phyloP scores from a whole-genome alignment of 35 echinoderm and acorn worm genomes.

The Holothuria glaberrima region DNA sequence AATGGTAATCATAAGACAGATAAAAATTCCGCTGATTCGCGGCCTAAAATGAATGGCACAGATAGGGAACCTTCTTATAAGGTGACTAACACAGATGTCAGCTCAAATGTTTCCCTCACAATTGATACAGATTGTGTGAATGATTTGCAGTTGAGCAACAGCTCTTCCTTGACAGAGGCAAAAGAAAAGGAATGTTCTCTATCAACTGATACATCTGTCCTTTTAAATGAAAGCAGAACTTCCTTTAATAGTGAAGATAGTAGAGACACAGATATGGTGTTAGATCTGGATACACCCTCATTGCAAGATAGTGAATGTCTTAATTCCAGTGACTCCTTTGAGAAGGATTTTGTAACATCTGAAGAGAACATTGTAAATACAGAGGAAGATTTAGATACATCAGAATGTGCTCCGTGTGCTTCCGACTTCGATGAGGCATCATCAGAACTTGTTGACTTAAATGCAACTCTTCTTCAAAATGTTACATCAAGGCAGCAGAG shows the following conservation, averaged over 20 bases:
- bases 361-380: constrained; percentile 31
- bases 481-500: constrained; percentile 15
- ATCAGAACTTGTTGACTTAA: neutral
- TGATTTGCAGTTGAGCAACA: neutral
- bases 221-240: no score
- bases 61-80: constrained; percentile 32
- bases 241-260: constrained; percentile 20
- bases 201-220: no score
- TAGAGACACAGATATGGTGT: constrained; percentile 3
- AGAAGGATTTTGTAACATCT: constrained; percentile 7
- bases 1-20: constrained; percentile 41
- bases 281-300: constrained; percentile 2
- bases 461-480: neutral
- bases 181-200: no score
- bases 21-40: constrained; percentile 32
- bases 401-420: constrained; percentile 22
- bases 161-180: neutral
- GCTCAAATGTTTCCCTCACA: constrained; percentile 23
- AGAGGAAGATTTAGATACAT: constrained; percentile 4
- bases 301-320: neutral
- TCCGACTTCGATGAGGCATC: constrained; percentile 24
- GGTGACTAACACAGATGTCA: constrained; percentile 39
- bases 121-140: neutral
- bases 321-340: neutral
- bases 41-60: constrained; percentile 52